Conservation (phyloP, 2,888 invertebrate genomes). For the Amphipyra berbera region DNA sequence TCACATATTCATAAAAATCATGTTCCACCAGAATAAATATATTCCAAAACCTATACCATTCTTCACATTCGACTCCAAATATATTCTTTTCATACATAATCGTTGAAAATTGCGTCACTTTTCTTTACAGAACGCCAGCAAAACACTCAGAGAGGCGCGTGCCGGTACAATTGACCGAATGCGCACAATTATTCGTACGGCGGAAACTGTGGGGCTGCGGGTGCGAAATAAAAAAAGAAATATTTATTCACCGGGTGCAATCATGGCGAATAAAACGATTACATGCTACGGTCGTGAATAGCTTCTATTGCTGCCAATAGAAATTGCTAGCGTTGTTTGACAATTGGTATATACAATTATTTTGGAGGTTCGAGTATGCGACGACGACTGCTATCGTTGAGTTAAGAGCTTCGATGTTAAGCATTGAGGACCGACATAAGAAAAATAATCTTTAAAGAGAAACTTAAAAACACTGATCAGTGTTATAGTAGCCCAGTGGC, state of each 20-base stretch:
- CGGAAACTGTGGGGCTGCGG: constrained; percentile 70
- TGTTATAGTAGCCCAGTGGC: too few relatives aligned
- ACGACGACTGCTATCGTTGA: too few relatives aligned
- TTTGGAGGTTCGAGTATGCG: too few relatives aligned
- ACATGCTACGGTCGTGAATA: constrained; percentile 70
- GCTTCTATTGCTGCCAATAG: constrained; percentile 64
- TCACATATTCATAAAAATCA: too few relatives aligned
- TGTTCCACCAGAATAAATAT: too few relatives aligned
- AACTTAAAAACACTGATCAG: too few relatives aligned
- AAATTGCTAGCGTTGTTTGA: background rate
- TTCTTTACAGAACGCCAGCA: constrained; percentile 65
- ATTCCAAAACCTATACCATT: too few relatives aligned
- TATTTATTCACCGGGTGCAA: constrained; percentile 82
- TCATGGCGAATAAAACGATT: constrained; percentile 81
- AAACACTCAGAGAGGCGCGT: constrained; percentile 85
- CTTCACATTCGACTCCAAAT: constrained; percentile 19
- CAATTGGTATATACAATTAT: background rate
- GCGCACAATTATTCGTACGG: constrained; percentile 75
- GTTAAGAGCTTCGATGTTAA: too few relatives aligned
- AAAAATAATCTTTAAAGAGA: too few relatives aligned
- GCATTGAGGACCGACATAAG: background rate
- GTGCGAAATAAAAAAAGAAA: constrained; percentile 75
- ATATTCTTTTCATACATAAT: constrained; percentile 50
- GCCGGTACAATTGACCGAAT: constrained; percentile 75
- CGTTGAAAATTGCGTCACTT: constrained; percentile 59